Conservation (phyloP, 1,140 invertebrate species). For the Watersipora subatra region DNA sequence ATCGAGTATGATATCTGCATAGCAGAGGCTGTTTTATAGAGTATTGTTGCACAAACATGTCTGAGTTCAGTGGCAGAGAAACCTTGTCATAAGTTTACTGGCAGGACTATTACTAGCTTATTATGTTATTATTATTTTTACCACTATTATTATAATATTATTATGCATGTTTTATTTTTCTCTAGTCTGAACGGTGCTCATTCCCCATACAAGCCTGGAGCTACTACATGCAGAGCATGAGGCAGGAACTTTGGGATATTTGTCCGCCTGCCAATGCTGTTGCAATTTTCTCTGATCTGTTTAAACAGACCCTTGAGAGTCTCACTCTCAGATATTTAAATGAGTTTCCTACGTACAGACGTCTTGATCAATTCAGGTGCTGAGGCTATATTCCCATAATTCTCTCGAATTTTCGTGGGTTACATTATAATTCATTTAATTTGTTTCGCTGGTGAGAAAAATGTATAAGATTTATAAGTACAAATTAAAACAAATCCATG, state of each 20-base stretch:
- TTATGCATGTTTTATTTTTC: neutral
- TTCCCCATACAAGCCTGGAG: slow-evolving; percentile 36
- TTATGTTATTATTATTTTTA: neutral
- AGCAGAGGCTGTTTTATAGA: too few relatives aligned
- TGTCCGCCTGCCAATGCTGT: slow-evolving; percentile 27
- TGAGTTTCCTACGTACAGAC: slow-evolving; percentile 24
- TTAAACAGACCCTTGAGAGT: slow-evolving; percentile 28
- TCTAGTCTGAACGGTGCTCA: slow-evolving; percentile 31
- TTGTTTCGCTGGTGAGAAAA: too few relatives aligned
- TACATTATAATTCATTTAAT: too few relatives aligned
- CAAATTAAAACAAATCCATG: too few relatives aligned
- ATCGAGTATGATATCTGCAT: too few relatives aligned
- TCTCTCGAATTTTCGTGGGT: too few relatives aligned
- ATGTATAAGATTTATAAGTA: too few relatives aligned
- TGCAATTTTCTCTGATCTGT: slow-evolving; percentile 20
- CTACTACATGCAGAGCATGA: slow-evolving; percentile 24
- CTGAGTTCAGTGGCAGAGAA: too few relatives aligned
- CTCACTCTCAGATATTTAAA: slow-evolving; percentile 25
- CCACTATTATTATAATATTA: neutral
- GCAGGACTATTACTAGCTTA: neutral
- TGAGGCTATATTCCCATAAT: too few relatives aligned
- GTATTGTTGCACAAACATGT: neutral
- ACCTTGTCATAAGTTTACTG: too few relatives aligned
- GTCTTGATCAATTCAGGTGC: slow-evolving; percentile 27
- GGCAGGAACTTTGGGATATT: slow-evolving; percentile 26